Conservation (phyloP, 2,888 invertebrate genomes). For the Heliconius ethilla region DNA sequence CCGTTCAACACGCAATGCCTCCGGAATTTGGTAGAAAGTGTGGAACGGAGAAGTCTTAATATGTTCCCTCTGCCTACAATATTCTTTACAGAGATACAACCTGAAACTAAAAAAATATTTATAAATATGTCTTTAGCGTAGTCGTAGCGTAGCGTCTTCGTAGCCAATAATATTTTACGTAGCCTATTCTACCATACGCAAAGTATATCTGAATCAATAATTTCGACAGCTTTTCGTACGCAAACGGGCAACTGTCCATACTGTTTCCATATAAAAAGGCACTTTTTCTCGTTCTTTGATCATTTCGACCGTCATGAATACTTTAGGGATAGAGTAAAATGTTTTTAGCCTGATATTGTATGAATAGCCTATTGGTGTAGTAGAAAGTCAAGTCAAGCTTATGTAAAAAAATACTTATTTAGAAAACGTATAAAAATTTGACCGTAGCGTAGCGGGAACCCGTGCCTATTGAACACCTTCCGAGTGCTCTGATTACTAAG, state of each 20-base stretch:
- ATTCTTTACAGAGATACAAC: no score
- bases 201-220: conserved; percentile 3
- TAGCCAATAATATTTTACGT: background rate
- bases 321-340: conserved; percentile 2
- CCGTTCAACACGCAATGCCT: no score
- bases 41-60: background rate
- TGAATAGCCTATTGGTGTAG: background rate
- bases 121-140: background rate
- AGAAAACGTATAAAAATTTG: no score
- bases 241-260: conserved; percentile 25
- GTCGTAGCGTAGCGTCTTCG: no score
- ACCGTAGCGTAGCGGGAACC: no score
- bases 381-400: background rate
- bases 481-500: no score
- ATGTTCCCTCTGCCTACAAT: background rate
- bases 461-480: no score
- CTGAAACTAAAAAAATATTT: background rate
- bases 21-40: background rate
- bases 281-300: conserved; percentile 20
- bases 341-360: background rate
- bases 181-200: background rate
- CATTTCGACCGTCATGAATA: conserved; percentile 13
- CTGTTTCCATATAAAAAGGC: conserved; percentile 26
- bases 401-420: background rate
- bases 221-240: conserved; percentile 36